Percentiles rank a stretch among this genome's conserved stretches.
These are phyloP conservation scores for Acutogordius australiensis DNA, from an alignment of 2,888 invertebrate genomes.

Conservation along the genomic window DNA sequence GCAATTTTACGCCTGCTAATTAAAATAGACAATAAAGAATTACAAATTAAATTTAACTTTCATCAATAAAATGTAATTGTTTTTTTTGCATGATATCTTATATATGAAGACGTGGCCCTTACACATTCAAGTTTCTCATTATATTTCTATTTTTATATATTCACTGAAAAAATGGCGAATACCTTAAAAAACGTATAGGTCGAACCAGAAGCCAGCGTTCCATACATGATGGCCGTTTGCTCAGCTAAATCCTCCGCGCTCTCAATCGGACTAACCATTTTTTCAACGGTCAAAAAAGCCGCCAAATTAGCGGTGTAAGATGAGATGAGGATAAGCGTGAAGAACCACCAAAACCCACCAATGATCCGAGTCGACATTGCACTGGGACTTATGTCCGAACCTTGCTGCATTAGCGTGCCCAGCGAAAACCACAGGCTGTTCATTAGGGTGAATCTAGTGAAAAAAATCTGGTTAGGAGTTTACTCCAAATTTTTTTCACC, in stretches of 20 bases:
- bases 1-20: too few species aligned
- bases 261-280: conserved; percentile 77
- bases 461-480: too few species aligned
- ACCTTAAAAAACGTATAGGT: conserved; percentile 77
- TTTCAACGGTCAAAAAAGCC: conserved; percentile 81
- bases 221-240: conserved; percentile 69
- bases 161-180: too few species aligned
- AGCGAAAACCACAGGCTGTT: conserved; percentile 24
- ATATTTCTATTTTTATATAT: too few species aligned
- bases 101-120: too few species aligned
- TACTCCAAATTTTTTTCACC: too few species aligned
- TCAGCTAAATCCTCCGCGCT: conserved; percentile 74
- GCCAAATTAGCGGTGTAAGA: conserved; percentile 92
- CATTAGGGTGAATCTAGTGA: conserved; percentile 25
- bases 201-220: conserved; percentile 64
- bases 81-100: too few species aligned
- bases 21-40: too few species aligned
- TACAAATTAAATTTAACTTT: too few species aligned
- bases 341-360: conserved; percentile 66
- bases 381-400: conserved; percentile 70
- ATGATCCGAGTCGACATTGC: conserved; percentile 60
- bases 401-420: conserved; percentile 57
- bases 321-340: conserved; percentile 83
- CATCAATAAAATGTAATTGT: too few species aligned
- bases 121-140: too few species aligned